Base-by-base conservation (phyloP, 1,140 invertebrate genomes). In the Aphaenogaster rudis region DNA sequence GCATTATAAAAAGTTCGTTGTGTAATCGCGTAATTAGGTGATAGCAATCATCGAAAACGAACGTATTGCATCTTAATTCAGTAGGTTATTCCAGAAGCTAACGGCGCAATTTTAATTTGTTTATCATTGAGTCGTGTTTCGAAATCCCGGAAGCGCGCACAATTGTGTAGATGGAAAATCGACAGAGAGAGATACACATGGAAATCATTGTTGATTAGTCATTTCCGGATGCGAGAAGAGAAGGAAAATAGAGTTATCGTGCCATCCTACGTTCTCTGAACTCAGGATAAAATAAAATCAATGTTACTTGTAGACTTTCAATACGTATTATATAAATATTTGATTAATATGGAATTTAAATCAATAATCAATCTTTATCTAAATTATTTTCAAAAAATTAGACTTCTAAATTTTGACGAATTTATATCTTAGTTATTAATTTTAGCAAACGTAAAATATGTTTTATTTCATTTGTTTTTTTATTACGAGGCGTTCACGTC, bases 101-200 rank as follows among this genome's bases (percentile, higher is more conserved):
- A 33, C 64, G 45, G 11, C 36, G 76, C 66, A 52, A 39, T 89
- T 78, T 66, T 57, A 71, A 82, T 86, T 86, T 79, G 72, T 86
- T 89, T 88, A 89, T 86, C 67, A 64, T 57, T 17, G 52, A 78
- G 77, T 66, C 66, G 64, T 57, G 42, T 52, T 67, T 88, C 15
- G 39, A 72, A 57, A 64, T 67, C 61, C 82, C 76, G 88, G 86
- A 89, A 89, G n/a, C 48, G 72, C 71, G 72, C 71, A 85, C 54
- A 61, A 88, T 76, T 77, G 42, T n/a, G 57, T 3, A 42, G 28
- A 86, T 77, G 54, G 11, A 78, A 33, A 48, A 61, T 48, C 57
- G 57, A 61, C 74, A 50, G 33, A 48, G n/a, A 0, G 39, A 52
- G 87, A 89, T 88, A 11, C 36, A 42, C 54, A 33, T 52, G 45